Evolutionary conservation across 2,113 vertebrate genomes (phyloP), one percentile per base, ranked within the genome.

Genomic region (Vulpes vulpes): DNA sequence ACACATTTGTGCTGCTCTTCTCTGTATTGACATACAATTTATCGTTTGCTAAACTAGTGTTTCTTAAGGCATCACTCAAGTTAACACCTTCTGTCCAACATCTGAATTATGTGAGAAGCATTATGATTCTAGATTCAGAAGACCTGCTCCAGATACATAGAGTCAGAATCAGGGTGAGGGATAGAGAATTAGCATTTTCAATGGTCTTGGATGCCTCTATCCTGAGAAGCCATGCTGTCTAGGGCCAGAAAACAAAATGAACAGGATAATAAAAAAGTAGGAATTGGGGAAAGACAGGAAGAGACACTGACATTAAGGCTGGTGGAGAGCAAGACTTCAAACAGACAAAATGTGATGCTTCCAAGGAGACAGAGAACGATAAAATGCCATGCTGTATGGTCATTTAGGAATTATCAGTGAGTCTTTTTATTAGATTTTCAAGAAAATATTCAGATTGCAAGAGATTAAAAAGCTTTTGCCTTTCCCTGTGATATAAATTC

Each of bases 151-250:
- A 49, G 30, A 49, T 43, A 78, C 2, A 53, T 0, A 71, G 49
- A 57, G 81, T 57, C 8, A 81, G 22, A 60, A 5, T 59, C 7
- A 0, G 0, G 8, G 3, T 15, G 9, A 1, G 9, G 30, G 8
- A 9, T 11, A 74, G n/a, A 59, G 38, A 60, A 59, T 53, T 12
- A 22, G 3, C 25, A 81, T 67, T 94, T 67, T 73, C 53, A 19
- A 32, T 9, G 38, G 20, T 55, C 38, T 90, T 2, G 11, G 22
- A 9, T 1, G n/a, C 3, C 19, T 88, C 51, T 17, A 11, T 62
- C 9, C 19, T 2, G 1, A 25, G 49, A 35, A 92, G 11, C 1
- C 79, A 4, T 19, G 32, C 0, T 65, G 4, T 55, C n/a, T 38
- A 3, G 9, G 71, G 4, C 5, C n/a, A 30, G 15, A 27, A 69